These are phyloP conservation scores for Chrysolina oricalcia DNA, from an alignment of 2,888 invertebrate species.

Conservation along the genomic window DNA sequence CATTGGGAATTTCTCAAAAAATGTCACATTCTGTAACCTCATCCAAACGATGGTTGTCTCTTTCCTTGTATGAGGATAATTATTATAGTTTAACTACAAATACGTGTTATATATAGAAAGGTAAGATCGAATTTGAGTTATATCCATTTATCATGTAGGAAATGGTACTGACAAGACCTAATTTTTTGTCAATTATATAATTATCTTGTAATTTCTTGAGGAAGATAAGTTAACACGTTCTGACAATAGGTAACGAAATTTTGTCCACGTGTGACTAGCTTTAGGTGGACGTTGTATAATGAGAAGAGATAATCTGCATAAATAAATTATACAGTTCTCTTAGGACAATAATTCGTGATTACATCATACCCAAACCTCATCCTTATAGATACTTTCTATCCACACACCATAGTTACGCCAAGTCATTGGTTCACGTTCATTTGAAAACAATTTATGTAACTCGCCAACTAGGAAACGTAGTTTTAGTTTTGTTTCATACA, in stretches of 20 bases:
- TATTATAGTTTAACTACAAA: too few relatives aligned
- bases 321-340: slow-evolving; percentile 1
- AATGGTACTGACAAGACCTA: too few relatives aligned
- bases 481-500: slow-evolving; percentile 28
- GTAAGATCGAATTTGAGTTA: background rate
- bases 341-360: slow-evolving; percentile 1
- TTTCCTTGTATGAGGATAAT: too few relatives aligned
- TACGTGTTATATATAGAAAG: too few relatives aligned
- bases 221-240: background rate
- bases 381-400: slow-evolving; percentile 17
- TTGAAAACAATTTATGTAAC: slow-evolving; percentile 26
- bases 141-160: too few relatives aligned
- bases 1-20: too few relatives aligned
- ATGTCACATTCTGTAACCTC: too few relatives aligned
- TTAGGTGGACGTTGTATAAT: background rate
- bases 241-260: background rate
- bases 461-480: slow-evolving; percentile 4
- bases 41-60: too few relatives aligned
- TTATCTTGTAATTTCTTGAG: too few relatives aligned
- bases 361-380: slow-evolving; percentile 12
- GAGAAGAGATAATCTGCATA: background rate
- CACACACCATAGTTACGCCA: slow-evolving; percentile 1
- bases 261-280: background rate
- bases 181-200: too few relatives aligned
- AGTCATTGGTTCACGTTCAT: slow-evolving; percentile 15